These are phyloP conservation scores for Haemorhous mexicanus DNA, from an alignment of 2,113 vertebrate species.

Conservation along the genomic window DNA sequence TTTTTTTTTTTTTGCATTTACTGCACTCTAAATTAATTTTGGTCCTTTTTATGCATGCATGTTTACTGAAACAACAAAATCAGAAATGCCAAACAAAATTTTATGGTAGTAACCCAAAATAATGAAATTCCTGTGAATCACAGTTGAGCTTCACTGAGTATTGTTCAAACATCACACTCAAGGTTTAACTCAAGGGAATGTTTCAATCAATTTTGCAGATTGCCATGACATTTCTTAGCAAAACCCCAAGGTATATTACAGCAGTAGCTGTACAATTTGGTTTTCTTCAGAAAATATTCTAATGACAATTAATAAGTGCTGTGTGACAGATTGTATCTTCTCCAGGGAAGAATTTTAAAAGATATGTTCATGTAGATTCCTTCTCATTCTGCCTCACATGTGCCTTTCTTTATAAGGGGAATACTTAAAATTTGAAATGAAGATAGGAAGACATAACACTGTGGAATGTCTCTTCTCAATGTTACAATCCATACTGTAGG, in stretches of 20 bases:
- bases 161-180: neutral
- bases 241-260: neutral
- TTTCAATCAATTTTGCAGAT: slow-evolving; percentile 13
- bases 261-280: neutral
- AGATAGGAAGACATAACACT: neutral
- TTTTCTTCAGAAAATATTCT: slow-evolving; percentile 30
- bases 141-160: neutral
- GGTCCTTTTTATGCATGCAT: neutral
- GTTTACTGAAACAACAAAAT: neutral
- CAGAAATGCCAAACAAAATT: neutral
- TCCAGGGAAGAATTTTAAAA: neutral
- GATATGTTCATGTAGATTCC: neutral
- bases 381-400: neutral
- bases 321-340: slow-evolving; percentile 4
- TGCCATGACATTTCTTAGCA: slow-evolving; percentile 16
- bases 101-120: neutral
- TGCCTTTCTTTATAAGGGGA: neutral
- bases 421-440: neutral
- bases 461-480: neutral
- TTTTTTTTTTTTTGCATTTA: neutral
- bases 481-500: neutral
- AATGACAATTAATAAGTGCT: slow-evolving; percentile 2
- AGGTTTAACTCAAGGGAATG: neutral
- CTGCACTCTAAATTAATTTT: neutral
- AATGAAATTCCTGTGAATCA: neutral